Conservation (phyloP, 1,140 invertebrate species). For the Eueides isabella region DNA sequence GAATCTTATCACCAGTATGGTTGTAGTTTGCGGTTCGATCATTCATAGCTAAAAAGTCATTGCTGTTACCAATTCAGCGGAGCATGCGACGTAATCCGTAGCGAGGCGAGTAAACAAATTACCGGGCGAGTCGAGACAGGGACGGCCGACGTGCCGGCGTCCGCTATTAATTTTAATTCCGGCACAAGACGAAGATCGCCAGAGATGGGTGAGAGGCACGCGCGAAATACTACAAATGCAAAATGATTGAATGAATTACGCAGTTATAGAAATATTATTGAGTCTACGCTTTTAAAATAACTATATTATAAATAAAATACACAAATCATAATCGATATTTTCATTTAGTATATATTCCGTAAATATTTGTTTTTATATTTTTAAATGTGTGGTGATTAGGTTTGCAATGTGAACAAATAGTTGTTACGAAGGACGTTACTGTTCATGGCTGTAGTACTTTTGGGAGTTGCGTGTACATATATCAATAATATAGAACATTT, state of each 20-base stretch:
- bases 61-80: constrained; percentile 70
- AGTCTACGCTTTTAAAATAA: not conserved
- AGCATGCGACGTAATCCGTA: constrained; percentile 75
- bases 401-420: too few species aligned
- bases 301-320: not conserved
- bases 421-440: too few species aligned
- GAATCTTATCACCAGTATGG: not conserved
- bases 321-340: not conserved
- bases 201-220: constrained; percentile 67
- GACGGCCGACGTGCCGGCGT: constrained; percentile 59
- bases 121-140: constrained; percentile 53
- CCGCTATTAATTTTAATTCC: constrained; percentile 79
- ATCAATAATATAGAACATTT: too few species aligned
- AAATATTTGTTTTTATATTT: too few species aligned
- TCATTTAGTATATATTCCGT: not conserved
- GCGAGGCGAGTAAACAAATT: constrained; percentile 78
- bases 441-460: too few species aligned
- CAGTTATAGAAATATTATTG: constrained; percentile 18
- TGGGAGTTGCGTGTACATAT: too few species aligned
- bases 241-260: constrained; percentile 45
- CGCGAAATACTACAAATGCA: constrained; percentile 51
- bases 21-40: constrained; percentile 25
- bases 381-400: too few species aligned
- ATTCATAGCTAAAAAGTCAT: constrained; percentile 58
- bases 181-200: constrained; percentile 68